These are phyloP conservation scores for Coelogynopora nodosa DNA, from an alignment of 2,888 invertebrate species.

Conservation along the genomic window DNA sequence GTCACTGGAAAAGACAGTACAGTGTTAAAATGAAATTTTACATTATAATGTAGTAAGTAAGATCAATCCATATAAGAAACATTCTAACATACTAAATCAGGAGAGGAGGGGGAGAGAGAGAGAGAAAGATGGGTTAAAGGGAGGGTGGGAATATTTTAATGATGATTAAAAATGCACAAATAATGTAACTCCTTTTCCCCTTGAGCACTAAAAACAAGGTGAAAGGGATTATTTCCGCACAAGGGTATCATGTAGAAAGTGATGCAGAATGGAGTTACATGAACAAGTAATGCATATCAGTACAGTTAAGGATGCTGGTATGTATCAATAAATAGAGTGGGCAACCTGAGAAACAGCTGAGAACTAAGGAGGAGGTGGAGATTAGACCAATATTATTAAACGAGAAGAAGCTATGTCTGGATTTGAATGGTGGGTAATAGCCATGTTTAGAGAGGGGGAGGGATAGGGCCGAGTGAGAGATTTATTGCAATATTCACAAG, in stretches of 20 bases:
- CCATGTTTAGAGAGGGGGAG: too few relatives aligned
- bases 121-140: not conserved
- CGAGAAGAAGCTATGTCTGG: too few relatives aligned
- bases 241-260: too few relatives aligned
- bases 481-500: slow-evolving; percentile 13
- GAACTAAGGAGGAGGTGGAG: not conserved
- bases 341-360: slow-evolving; percentile 24
- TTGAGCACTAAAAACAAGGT: slow-evolving; percentile 12
- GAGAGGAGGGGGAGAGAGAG: not conserved
- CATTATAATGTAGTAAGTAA: slow-evolving; percentile 9
- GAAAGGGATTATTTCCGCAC: not conserved
- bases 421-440: too few relatives aligned
- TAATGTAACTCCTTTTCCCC: not conserved
- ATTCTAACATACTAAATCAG: slow-evolving; percentile 28
- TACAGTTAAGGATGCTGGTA: not conserved
- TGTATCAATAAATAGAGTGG: not conserved
- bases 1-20: slow-evolving; percentile 31
- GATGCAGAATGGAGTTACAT: not conserved
- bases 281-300: not conserved
- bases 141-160: not conserved
- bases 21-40: slow-evolving; percentile 31
- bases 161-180: slow-evolving; percentile 26
- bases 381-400: not conserved
- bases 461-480: not conserved
- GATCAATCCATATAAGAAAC: slow-evolving; percentile 10